A percentile compares a stretch with the other conserved stretches of the same genome.
These are phyloP conservation scores for Prorops nasuta DNA, from an alignment of 1,140 invertebrate species.

Conservation along the genomic window DNA sequence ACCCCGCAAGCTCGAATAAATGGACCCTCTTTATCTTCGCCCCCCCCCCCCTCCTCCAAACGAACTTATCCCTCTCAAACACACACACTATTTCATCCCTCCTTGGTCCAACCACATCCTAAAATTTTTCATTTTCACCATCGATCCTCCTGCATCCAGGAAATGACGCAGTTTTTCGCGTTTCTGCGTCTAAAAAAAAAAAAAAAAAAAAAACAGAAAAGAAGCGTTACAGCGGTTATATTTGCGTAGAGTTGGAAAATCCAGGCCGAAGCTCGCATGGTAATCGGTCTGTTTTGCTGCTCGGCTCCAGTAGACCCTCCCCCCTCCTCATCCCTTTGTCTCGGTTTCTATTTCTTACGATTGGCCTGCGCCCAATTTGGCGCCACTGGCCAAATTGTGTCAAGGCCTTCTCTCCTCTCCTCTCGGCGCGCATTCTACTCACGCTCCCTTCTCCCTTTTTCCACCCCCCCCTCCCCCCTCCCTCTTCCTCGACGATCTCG, in stretches of 20 bases:
- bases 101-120: too few relatives aligned
- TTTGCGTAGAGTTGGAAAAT: too few relatives aligned
- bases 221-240: neutral
- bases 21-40: constrained; percentile 14
- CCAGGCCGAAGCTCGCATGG: neutral
- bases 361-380: constrained; percentile 42
- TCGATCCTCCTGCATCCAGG: neutral
- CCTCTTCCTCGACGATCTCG: too few relatives aligned
- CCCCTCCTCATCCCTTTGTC: constrained; percentile 9
- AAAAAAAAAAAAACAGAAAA: neutral
- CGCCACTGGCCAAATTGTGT: constrained; percentile 47
- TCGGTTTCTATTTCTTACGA: constrained; percentile 27
- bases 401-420: constrained; percentile 40
- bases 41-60: constrained; percentile 9
- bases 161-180: constrained; percentile 3
- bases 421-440: constrained; percentile 9
- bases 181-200: neutral
- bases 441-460: constrained; percentile 13
- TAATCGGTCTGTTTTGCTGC: neutral
- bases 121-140: too few relatives aligned
- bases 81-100: too few relatives aligned
- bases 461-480: constrained; percentile 5
- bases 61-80: too few relatives aligned
- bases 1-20: too few relatives aligned
- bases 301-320: constrained; percentile 13